A percentile compares a stretch with the other conserved stretches of the same genome.
phyloP scores from a whole-genome alignment of 2,797 vertebrate genomes.

The Dermochelys coriacea region DNA sequence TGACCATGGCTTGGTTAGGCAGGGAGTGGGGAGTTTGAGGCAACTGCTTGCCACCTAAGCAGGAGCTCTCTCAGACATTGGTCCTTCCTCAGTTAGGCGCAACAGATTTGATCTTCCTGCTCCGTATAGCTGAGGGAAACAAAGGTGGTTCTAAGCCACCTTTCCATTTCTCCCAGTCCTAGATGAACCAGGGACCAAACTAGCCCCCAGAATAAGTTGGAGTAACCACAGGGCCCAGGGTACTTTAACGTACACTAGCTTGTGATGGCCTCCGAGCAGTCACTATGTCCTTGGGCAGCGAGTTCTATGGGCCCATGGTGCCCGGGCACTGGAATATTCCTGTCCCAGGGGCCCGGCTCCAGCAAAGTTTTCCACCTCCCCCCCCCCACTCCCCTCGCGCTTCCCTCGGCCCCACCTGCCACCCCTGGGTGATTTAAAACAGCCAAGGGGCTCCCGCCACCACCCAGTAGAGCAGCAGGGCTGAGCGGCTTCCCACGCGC shows the following conservation, averaged over 20 bases:
- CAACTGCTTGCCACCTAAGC: not conserved
- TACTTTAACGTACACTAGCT: too few relatives aligned
- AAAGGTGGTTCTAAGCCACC: not conserved
- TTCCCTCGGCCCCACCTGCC: too few relatives aligned
- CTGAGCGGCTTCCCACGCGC: too few relatives aligned
- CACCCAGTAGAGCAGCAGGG: too few relatives aligned
- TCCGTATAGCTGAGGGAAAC: not conserved
- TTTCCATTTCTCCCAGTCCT: not conserved
- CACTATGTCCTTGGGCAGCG: too few relatives aligned
- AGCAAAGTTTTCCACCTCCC: too few relatives aligned
- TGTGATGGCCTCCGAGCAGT: not conserved
- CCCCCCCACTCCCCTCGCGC: too few relatives aligned
- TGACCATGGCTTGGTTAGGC: not conserved
- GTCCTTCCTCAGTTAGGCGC: not conserved
- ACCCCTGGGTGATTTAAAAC: too few relatives aligned
- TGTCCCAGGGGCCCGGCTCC: too few relatives aligned
- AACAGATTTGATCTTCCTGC: not conserved
- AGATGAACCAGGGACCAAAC: not conserved
- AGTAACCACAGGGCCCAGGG: not conserved
- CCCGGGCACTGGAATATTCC: too few relatives aligned
- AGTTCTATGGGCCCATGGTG: too few relatives aligned
- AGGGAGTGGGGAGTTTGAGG: not conserved
- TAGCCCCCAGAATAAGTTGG: not conserved
- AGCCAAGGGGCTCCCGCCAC: too few relatives aligned
- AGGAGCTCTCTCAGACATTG: not conserved